phyloP scores from a whole-genome alignment of 2,113 vertebrate species.

The Fregata magnificens region DNA sequence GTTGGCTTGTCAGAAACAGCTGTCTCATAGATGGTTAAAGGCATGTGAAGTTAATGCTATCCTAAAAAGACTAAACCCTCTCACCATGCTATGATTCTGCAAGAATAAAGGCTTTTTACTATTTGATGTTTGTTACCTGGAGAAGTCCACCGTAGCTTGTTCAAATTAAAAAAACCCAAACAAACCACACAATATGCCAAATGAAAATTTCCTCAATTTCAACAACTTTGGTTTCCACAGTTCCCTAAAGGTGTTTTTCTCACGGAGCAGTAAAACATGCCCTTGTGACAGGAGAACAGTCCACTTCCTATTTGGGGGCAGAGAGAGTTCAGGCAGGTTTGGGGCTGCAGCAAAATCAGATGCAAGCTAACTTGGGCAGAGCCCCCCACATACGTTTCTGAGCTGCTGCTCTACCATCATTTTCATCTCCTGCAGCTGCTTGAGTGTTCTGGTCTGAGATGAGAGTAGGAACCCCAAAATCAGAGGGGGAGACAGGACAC shows the following conservation, averaged over 20 bases:
- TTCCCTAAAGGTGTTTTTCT: not conserved
- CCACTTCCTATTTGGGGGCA: not conserved
- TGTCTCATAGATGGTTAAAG: not conserved
- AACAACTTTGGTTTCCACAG: not conserved
- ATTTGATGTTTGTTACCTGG: not conserved
- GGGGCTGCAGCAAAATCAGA: not conserved
- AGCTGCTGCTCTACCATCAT: not conserved
- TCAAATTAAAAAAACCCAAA: not conserved
- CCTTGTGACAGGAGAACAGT: not conserved
- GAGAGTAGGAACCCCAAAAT: not conserved
- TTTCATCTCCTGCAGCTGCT: not conserved
- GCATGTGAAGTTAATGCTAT: not conserved
- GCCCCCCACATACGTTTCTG: not conserved
- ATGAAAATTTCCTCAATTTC: not conserved
- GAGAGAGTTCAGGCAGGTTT: not conserved
- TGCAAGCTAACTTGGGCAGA: not conserved
- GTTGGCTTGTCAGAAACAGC: not conserved
- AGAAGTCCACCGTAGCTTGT: not conserved
- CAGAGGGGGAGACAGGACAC: not conserved
- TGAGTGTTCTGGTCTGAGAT: not conserved
- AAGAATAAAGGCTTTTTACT: not conserved
- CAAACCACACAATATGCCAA: not conserved
- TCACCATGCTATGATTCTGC: not conserved
- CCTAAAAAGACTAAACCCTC: not conserved
- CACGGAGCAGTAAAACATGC: not conserved